Base-by-base conservation (phyloP, 2,888 invertebrate species). In the Melieria picta region DNA sequence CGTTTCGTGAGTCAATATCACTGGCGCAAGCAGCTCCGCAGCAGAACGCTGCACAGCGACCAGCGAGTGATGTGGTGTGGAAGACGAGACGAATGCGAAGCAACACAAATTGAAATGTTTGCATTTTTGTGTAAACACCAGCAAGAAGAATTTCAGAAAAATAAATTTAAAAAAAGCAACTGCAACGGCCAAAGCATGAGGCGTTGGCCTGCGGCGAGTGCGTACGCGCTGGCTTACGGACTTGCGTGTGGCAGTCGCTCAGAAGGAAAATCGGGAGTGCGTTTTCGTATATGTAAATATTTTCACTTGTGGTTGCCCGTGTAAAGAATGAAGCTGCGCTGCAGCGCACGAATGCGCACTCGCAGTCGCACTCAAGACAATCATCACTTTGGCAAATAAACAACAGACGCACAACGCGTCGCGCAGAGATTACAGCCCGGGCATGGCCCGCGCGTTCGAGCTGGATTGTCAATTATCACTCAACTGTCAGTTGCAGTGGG, bases 191-290 rank as follows among this genome's bases (percentile, higher is more conserved):
- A 79, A 77, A 72, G 67, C 13, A 45, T 42, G 42, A 43, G 52
- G 3, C 30, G 30, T 30, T 30, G 30, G 30, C 30, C 30, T 30
- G 30, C 30, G 30, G 30, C 2, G 30, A 30, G 30, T 30, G 30
- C 30, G 30, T 30, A 30, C 30, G 30, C 30, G 30, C 30, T 30
- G 30, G 30, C 30, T 30, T 30, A 30, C 30, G 30, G 30, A 30
- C 30, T 2, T 30, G 30, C 30, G 30, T 30, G 30, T 30, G 16
- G 30, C 30, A 30, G 30, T 30, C 2, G 30, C 2, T 30, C 62
- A 55, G 68, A 30, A 68, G 48, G 65, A 72, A 77, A 78, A 80
- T 76, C 80, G 78, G 76, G 77, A 79, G 81, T 81, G 81, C 78
- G 52, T 68, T 68, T 68, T 60, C 60, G 30, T 52, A 61, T 67